phyloP scores from a whole-genome alignment of 2,888 invertebrate genomes.

The Eudasyphora cyanicolor region DNA sequence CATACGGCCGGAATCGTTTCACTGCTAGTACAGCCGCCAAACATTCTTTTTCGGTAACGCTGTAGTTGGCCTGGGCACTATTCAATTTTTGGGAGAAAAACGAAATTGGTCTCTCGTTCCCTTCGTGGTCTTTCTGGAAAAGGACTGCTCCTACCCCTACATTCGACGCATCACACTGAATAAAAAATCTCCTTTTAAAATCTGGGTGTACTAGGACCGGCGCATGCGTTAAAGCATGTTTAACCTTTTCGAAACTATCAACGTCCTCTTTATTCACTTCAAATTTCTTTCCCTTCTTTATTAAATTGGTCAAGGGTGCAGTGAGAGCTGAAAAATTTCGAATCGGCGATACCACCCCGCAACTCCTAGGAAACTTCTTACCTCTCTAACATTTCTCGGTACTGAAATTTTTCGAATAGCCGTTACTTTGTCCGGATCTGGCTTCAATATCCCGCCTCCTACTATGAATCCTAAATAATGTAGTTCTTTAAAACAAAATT shows the following conservation, averaged over 20 bases:
- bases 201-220: slow-evolving; percentile 54
- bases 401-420: slow-evolving; percentile 43
- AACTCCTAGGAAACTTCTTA: slow-evolving; percentile 40
- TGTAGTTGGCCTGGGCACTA: slow-evolving; percentile 49
- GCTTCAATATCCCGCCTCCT: slow-evolving; percentile 24
- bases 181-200: slow-evolving; percentile 54
- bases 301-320: slow-evolving; percentile 26
- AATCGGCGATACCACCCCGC: slow-evolving; percentile 52
- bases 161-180: too few relatives aligned
- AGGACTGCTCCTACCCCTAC: too few relatives aligned
- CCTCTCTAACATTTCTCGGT: slow-evolving; percentile 28
- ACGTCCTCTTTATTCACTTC: slow-evolving; percentile 33
- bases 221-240: slow-evolving; percentile 48
- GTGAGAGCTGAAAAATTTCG: slow-evolving; percentile 21
- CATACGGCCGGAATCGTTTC: too few relatives aligned
- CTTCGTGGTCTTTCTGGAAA: slow-evolving; percentile 57
- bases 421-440: slow-evolving; percentile 37
- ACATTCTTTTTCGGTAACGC: too few relatives aligned
- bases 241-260: slow-evolving; percentile 22
- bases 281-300: slow-evolving; percentile 40
- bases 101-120: slow-evolving; percentile 42
- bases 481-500: slow-evolving; percentile 25
- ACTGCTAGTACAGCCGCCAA: too few relatives aligned
- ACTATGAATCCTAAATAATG: too few relatives aligned
- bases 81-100: slow-evolving; percentile 57